Evolutionary conservation across 2,888 invertebrate genomes (phyloP), one percentile per base, ranked within the genome.

Genomic region (Gymnosoma rotundatum): DNA sequence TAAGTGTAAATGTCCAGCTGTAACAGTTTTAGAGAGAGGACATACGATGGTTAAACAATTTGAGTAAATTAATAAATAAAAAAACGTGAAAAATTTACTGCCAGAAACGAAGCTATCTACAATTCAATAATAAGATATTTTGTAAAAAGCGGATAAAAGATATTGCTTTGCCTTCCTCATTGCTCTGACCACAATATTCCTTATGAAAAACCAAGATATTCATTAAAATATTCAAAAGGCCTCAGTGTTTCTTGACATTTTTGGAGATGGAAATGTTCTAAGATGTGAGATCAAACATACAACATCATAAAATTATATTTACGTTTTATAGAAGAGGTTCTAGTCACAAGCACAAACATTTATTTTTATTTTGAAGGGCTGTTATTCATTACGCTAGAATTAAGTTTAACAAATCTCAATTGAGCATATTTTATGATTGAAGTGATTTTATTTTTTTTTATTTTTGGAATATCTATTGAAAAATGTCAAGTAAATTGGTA

Each of bases 311-410:
- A 38, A 61, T 14, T 60, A 4, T 14, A 1, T 48, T 48, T 14
- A 5, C 3, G 14, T 14, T 48, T 14, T 48, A 48, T 48, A n/a
- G 3, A 42, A 18, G 20, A 60, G 42, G 20, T 56, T 18, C 16
- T 45, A 42, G 45, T 67, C 58, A 48, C 16, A 20, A 25, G 56
- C n/a, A 21, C 20, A 76, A 42, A n/a, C 1, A 42, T 42, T 14
- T 25, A 42, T 42, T 69, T 38, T 64, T 42, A 12, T 70, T 69
- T 66, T 75, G 21, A 78, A 82, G 72, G 58, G 67, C 64, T 82
- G 84, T 78, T 69, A 84, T 84, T 84, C 84, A 84, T 78, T 78
- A 82, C 70, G 69, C 61, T 66, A 54, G 78, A 82, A 73, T 78
- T 78, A 78, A 78, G 61, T 70, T 80, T 63, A 61, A 73, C 64